Percentiles rank a stretch among this genome's conserved stretches.
These are phyloP conservation scores for Leptopilina clavipes DNA, from an alignment of 1,140 invertebrate species.

Conservation along the genomic window DNA sequence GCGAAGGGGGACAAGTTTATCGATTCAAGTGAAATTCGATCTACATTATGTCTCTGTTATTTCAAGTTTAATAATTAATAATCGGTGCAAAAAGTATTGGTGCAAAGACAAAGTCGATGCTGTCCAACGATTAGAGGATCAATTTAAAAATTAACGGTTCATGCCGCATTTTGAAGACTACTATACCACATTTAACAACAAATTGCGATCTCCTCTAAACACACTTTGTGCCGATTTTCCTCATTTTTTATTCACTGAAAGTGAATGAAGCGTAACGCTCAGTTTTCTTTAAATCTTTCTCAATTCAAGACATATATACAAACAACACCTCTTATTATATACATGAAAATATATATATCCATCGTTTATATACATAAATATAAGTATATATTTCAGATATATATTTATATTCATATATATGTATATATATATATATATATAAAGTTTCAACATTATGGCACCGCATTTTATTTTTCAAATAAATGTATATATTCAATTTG, in stretches of 20 bases:
- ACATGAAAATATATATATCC: conserved; percentile 69
- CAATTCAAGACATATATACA: conserved; percentile 73
- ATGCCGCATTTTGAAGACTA: conserved; percentile 68
- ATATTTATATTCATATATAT: conserved; percentile 53
- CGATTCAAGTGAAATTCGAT: conserved; percentile 41
- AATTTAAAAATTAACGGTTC: conserved; percentile 68
- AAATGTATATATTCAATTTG: conserved; percentile 50
- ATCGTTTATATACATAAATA: conserved; percentile 51
- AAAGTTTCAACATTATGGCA: conserved; percentile 73
- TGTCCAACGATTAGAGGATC: conserved; percentile 9
- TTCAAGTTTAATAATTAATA: conserved; percentile 48
- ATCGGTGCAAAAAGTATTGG: conserved; percentile 48
- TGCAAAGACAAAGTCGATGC: conserved; percentile 33
- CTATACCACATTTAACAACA: conserved; percentile 70
- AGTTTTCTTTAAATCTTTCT: conserved; percentile 55
- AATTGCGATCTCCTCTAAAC: conserved; percentile 56
- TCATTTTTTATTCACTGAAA: neutral
- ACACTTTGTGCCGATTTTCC: conserved; percentile 57
- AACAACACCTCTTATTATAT: conserved; percentile 73
- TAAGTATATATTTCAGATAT: no score
- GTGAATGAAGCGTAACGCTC: conserved; percentile 30
- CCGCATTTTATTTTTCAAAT: conserved; percentile 64
- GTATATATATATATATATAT: conserved; percentile 65
- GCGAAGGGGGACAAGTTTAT: conserved; percentile 43
- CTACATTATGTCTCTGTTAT: conserved; percentile 47